Conservation (phyloP, 2,888 invertebrate genomes). For the Drosophila melanosoma region DNA sequence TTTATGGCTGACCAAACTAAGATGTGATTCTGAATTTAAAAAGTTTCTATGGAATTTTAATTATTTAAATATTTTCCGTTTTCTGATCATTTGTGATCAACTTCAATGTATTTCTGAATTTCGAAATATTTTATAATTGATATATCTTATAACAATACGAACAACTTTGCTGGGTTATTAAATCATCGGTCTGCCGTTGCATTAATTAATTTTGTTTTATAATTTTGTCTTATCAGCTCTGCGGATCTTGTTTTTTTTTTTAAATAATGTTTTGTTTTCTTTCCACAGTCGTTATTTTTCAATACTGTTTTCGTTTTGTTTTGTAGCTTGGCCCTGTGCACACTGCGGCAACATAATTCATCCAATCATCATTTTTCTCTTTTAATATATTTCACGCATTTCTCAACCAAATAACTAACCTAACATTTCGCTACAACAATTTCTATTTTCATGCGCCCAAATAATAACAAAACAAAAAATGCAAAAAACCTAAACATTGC, state of each 20-base stretch:
- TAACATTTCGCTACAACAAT: conserved; percentile 57
- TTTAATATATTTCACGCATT: conserved; percentile 17
- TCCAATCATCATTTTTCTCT: conserved; percentile 17
- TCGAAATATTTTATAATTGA: neutral
- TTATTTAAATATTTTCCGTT: neutral
- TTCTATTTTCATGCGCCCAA: conserved; percentile 68
- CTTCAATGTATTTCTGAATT: neutral
- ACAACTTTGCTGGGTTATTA: conserved; percentile 16
- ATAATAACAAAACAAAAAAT: conserved; percentile 40
- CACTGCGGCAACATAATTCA: conserved; percentile 41
- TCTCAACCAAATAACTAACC: conserved; percentile 51
- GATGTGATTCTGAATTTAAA: neutral
- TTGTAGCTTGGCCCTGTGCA: conserved; percentile 44
- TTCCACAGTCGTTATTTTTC: conserved; percentile 63
- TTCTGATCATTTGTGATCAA: neutral
- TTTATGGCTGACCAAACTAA: neutral
- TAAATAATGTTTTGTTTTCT: conserved; percentile 65
- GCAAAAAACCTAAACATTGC: conserved; percentile 23
- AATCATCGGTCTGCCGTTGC: conserved; percentile 14
- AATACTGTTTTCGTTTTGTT: conserved; percentile 59
- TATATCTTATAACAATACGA: neutral
- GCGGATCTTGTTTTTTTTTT: conserved; percentile 14
- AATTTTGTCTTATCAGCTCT: conserved; percentile 3
- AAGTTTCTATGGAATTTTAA: too few species aligned
- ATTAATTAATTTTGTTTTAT: conserved; percentile 10